phyloP scores from a whole-genome alignment of 2,113 vertebrate genomes.

The Forbesichthys papilliferus region DNA sequence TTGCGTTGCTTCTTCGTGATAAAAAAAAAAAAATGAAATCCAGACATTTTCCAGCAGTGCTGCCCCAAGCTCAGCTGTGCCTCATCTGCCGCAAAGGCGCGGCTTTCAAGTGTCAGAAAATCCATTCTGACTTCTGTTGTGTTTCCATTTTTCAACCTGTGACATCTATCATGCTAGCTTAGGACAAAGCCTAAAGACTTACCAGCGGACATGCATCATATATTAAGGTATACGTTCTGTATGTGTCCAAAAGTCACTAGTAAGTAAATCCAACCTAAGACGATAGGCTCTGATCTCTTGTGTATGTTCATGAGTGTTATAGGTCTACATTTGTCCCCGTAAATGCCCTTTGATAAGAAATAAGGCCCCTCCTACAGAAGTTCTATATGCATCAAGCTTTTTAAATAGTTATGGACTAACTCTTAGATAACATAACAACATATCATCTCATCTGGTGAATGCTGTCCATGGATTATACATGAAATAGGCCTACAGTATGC shows the following conservation, averaged over 20 bases:
- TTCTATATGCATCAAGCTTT: background rate
- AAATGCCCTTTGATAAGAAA: slow-evolving; percentile 3
- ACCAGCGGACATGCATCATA: slow-evolving; percentile 13
- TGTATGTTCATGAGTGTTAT: slow-evolving; percentile 22
- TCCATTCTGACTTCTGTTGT: slow-evolving; percentile 11
- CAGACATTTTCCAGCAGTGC: background rate
- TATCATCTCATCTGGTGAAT: slow-evolving; percentile 12
- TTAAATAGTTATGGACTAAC: slow-evolving; percentile 4
- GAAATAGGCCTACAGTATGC: background rate
- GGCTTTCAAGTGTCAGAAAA: slow-evolving; percentile 23
- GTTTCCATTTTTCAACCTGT: slow-evolving; percentile 35
- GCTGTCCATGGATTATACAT: background rate
- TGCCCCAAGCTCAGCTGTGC: background rate
- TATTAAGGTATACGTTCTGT: slow-evolving; percentile 22
- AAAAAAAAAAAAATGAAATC: background rate
- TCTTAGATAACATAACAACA: background rate
- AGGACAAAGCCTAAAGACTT: slow-evolving; percentile 26
- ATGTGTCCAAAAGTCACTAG: slow-evolving; percentile 34
- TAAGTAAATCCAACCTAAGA: slow-evolving; percentile 58
- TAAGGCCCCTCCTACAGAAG: slow-evolving; percentile 10
- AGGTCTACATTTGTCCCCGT: slow-evolving; percentile 8
- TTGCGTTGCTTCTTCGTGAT: background rate
- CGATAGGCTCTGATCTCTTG: slow-evolving; percentile 48
- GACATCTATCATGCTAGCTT: slow-evolving; percentile 25
- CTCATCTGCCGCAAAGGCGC: slow-evolving; percentile 9